Evolutionary conservation across 2,888 invertebrate genomes (phyloP).

Genomic region (Cerastis leucographa): DNA sequence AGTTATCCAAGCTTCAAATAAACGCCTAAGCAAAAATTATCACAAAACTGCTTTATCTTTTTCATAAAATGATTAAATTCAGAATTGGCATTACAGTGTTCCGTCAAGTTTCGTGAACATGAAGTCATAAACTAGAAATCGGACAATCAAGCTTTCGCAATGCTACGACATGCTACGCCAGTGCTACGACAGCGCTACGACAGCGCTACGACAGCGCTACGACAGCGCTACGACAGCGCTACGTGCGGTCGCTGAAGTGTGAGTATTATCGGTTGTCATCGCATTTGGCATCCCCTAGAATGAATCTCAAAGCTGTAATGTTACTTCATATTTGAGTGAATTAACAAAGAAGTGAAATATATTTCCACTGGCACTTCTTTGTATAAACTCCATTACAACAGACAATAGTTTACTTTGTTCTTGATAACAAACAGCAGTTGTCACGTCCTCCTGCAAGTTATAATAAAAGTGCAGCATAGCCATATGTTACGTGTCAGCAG

Average conservation of each 20-base stretch:
- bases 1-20: neutral
- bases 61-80: neutral
- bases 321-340: neutral
- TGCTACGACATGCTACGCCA: conserved; percentile 34
- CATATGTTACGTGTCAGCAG: conserved; percentile 20
- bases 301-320: neutral
- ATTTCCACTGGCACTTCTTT: neutral
- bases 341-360: neutral
- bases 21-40: neutral
- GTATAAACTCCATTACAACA: neutral
- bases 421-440: conserved; percentile 21
- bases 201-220: no score
- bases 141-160: conserved; percentile 7
- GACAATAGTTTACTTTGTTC: neutral
- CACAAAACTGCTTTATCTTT: neutral
- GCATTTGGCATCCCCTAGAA: neutral
- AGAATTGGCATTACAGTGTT: neutral
- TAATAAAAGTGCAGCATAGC: conserved; percentile 38
- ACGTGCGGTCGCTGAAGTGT: neutral
- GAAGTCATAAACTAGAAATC: neutral
- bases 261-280: neutral
- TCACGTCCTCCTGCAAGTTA: conserved; percentile 38
- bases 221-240: conserved; percentile 18
- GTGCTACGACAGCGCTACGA: conserved; percentile 6
- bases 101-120: neutral